Evolutionary conservation across 2,888 invertebrate genomes (phyloP).

Genomic region (Didymodactylos carnosus): DNA sequence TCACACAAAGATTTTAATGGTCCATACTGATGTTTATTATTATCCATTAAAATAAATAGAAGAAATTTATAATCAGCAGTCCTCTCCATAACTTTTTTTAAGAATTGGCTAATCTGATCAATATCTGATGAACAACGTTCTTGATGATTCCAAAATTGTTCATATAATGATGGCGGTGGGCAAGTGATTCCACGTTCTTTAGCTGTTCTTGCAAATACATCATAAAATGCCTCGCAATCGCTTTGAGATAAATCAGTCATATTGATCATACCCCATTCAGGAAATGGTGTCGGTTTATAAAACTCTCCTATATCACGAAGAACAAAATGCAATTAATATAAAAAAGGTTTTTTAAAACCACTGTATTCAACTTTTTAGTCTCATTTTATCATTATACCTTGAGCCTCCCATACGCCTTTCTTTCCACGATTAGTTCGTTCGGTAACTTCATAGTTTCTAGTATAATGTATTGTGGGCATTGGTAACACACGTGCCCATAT

Average conservation of each 20-base stretch:
- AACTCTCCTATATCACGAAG: too few relatives aligned
- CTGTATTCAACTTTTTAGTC: too few relatives aligned
- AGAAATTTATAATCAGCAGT: background rate
- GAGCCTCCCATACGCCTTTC: background rate
- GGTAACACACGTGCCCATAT: background rate
- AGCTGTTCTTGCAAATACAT: background rate
- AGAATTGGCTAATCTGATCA: too few relatives aligned
- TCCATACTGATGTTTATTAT: too few relatives aligned
- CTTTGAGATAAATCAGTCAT: background rate
- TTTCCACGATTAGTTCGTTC: background rate
- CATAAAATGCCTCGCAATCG: background rate
- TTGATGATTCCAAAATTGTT: background rate
- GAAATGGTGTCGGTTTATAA: background rate
- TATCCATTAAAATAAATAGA: background rate
- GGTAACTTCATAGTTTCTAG: background rate
- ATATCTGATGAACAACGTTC: too few relatives aligned
- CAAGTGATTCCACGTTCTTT: background rate
- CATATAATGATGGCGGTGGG: background rate
- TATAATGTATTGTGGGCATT: background rate
- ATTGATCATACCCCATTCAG: background rate
- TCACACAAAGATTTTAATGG: background rate
- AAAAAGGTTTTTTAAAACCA: too few relatives aligned
- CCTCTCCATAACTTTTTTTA: background rate
- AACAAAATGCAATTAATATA: too few relatives aligned
- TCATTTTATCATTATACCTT: too few relatives aligned